Conservation (phyloP, 1,140 invertebrate species). For the Myzus persicae region DNA sequence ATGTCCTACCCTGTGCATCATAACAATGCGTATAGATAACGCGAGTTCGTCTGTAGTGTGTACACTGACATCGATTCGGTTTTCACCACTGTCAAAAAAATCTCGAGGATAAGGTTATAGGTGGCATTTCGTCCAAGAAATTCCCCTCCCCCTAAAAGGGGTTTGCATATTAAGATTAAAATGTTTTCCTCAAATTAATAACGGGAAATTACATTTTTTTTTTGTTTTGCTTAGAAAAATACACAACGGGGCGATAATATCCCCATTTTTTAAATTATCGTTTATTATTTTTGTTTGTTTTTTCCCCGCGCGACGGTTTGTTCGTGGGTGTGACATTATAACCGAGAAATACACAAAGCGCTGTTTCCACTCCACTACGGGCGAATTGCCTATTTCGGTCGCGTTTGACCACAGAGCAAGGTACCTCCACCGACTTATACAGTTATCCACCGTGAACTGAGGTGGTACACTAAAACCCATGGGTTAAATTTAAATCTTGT, state of each 20-base stretch:
- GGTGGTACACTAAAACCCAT: no score
- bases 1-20: no score
- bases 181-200: not conserved
- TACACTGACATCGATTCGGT: no score
- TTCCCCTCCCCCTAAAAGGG: no score
- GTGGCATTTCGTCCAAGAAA: no score
- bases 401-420: not conserved
- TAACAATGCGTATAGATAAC: no score
- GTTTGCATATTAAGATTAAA: not conserved
- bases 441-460: no score
- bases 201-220: not conserved
- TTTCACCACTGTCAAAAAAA: no score
- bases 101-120: no score
- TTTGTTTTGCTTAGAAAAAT: not conserved
- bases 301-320: not conserved
- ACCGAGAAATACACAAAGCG: not conserved
- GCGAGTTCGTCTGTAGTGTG: no score
- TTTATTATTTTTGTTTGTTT: not conserved
- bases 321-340: not conserved
- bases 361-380: not conserved
- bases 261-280: not conserved
- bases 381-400: not conserved
- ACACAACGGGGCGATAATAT: not conserved
- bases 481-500: no score
- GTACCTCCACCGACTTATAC: not conserved